phyloP scores from a whole-genome alignment of 2,113 vertebrate species.

The Rattus norvegicus region GRCr8 NC_086037.1:4878001-4878500 shows the following conservation, averaged over 20 bases:
- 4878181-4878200: not conserved
- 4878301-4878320: not conserved
- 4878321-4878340: not conserved
- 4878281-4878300: not conserved
- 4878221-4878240: not conserved
- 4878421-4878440: not conserved
- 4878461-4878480: not conserved
- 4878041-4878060: not conserved
- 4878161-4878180: not conserved
- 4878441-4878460: not conserved
- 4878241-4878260: not conserved
- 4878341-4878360: not conserved
- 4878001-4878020: not conserved
- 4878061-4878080: not conserved
- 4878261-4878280: not conserved
- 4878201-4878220: not conserved
- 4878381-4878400: not conserved
- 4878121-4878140: not conserved
- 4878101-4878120: no score
- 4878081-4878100: not conserved
- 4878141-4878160: not conserved
- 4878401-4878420: slow-evolving; percentile 2
- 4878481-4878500: not conserved
- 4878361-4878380: not conserved
- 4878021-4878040: not conserved